Evolutionary conservation across 1,140 invertebrate species (phyloP).

Genomic region (Trichoplusia ni): DNA sequence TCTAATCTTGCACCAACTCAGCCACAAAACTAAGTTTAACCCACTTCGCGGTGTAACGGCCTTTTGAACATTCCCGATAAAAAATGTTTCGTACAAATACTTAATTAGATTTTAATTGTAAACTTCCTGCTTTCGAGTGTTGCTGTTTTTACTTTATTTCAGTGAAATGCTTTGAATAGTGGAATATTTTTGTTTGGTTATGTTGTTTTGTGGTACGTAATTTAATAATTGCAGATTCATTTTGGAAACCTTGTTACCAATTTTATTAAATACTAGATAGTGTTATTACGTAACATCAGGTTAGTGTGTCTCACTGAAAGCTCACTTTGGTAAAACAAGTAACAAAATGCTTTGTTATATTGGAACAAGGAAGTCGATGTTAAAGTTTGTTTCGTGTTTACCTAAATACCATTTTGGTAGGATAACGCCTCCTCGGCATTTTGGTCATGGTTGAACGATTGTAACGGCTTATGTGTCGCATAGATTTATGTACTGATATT

Average conservation of each 20-base stretch:
- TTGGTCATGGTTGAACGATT: not conserved
- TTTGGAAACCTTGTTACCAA: too few relatives aligned
- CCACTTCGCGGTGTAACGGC: constrained; percentile 43
- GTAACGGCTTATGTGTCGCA: constrained; percentile 14
- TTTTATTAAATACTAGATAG: too few relatives aligned
- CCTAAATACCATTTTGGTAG: not conserved
- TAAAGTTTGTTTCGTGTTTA: not conserved
- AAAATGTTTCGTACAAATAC: constrained; percentile 30
- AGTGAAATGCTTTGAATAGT: too few relatives aligned
- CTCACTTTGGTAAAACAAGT: not conserved
- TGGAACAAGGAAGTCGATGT: not conserved
- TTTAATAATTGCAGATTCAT: too few relatives aligned
- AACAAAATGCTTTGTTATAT: constrained; percentile 1
- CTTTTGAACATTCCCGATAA: constrained; percentile 35
- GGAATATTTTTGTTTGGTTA: not conserved
- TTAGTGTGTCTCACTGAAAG: constrained; percentile 6
- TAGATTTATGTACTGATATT: constrained; percentile 31
- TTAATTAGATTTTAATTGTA: constrained; percentile 33
- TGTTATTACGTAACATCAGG: too few relatives aligned
- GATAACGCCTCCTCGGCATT: not conserved
- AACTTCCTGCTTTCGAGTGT: constrained; percentile 20
- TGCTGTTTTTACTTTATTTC: constrained; percentile 12
- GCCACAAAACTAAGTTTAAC: constrained; percentile 56
- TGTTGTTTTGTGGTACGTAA: not conserved
- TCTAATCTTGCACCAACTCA: constrained; percentile 54